Percentiles rank a stretch among this genome's conserved stretches.
These are phyloP conservation scores for Enteromius mattozi DNA, from an alignment of 2,797 vertebrate genomes.

Conservation along the genomic window DNA sequence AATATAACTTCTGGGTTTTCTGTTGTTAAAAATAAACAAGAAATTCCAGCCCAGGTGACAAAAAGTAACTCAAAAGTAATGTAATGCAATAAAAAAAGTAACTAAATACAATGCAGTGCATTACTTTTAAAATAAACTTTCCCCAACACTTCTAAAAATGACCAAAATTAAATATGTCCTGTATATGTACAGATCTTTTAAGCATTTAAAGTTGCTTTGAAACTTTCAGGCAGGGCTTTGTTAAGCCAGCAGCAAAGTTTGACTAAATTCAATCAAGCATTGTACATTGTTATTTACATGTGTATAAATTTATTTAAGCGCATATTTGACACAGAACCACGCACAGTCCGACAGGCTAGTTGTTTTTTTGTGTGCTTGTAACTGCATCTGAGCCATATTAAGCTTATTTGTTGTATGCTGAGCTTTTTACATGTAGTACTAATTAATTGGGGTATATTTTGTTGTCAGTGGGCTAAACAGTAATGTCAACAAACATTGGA, in stretches of 20 bases:
- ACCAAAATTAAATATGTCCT: not conserved
- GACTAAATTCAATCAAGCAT: not conserved
- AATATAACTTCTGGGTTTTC: not conserved
- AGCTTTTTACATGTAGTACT: constrained; percentile 57
- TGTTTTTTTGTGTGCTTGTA: constrained; percentile 71
- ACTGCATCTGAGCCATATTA: constrained; percentile 83
- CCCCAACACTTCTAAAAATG: not conserved
- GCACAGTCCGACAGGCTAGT: constrained; percentile 48
- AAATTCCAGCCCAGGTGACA: not conserved
- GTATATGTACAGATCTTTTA: not conserved
- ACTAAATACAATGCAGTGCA: not conserved
- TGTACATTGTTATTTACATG: constrained; percentile 18
- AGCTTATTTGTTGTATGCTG: constrained; percentile 69
- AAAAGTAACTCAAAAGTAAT: not conserved
- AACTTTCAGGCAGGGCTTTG: constrained; percentile 12
- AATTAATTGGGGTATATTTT: constrained; percentile 56
- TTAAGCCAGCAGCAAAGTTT: constrained; percentile 29
- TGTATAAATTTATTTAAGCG: constrained; percentile 4
- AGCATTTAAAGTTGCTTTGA: constrained; percentile 3
- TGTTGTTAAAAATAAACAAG: too few species aligned
- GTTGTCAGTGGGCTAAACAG: constrained; percentile 49
- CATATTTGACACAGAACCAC: constrained; percentile 58
- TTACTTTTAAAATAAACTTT: not conserved
- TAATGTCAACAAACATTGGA: constrained; percentile 55
- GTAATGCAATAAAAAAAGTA: not conserved